Conservation (phyloP, 2,113 vertebrate species). For the Corythornis madagascariensis region DNA sequence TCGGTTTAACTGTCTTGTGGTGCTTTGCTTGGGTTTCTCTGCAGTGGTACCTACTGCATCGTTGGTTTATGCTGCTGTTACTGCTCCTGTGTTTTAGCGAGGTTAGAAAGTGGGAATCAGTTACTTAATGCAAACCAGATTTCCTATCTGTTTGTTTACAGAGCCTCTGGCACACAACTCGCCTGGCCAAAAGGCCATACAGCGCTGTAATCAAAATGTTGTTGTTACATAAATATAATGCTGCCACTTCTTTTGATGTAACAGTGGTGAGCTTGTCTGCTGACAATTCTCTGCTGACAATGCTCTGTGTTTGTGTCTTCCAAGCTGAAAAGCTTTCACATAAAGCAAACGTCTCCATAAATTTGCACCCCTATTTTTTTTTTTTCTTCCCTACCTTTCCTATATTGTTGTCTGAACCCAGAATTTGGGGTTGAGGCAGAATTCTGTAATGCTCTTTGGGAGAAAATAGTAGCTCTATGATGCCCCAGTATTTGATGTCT, state of each 20-base stretch:
- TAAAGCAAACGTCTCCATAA: not conserved
- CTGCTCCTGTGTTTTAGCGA: slow-evolving; percentile 7
- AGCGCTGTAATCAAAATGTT: slow-evolving; percentile 31
- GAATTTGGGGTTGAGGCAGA: not conserved
- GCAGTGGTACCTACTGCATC: not conserved
- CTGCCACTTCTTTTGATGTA: slow-evolving; percentile 54
- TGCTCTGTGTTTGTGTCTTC: not conserved
- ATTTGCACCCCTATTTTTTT: not conserved
- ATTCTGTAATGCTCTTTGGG: not conserved
- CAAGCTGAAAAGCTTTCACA: not conserved
- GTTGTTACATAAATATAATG: slow-evolving; percentile 45
- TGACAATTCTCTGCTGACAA: not conserved
- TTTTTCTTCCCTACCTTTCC: not conserved
- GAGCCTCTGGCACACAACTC: slow-evolving; percentile 35
- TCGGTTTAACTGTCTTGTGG: not conserved
- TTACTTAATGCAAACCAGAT: slow-evolving; percentile 59
- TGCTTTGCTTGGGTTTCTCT: not conserved
- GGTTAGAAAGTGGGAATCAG: slow-evolving; percentile 42
- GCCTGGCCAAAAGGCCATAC: slow-evolving; percentile 29
- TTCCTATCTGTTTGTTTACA: slow-evolving; percentile 55
- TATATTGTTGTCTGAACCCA: not conserved
- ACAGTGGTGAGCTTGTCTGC: not conserved
- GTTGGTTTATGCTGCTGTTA: not conserved
- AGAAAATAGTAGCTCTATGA: not conserved
- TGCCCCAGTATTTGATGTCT: not conserved